A percentile compares a stretch with the other conserved stretches of the same genome.
Conservation (phyloP, 1,140 invertebrate species). For the Pogonomyrmex barbatus region DNA sequence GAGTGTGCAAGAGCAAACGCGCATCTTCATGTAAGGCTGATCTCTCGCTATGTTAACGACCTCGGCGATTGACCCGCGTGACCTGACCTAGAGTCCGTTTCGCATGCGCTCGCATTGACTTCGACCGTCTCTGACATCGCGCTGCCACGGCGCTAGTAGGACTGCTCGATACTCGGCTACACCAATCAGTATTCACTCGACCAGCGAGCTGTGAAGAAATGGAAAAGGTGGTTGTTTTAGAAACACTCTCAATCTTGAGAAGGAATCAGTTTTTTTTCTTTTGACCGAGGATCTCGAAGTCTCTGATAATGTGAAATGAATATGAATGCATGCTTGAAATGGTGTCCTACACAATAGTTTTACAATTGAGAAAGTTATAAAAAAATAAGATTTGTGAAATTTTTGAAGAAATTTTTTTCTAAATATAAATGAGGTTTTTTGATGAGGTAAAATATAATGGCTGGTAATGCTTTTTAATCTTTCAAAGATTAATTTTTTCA, state of each 20-base stretch:
- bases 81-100: conserved; percentile 80
- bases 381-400: conserved; percentile 1
- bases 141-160: conserved; percentile 4
- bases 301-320: not conserved
- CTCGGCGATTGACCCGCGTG: conserved; percentile 80
- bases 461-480: not conserved
- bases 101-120: conserved; percentile 57
- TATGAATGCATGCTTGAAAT: not conserved
- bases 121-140: conserved; percentile 43
- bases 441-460: not conserved
- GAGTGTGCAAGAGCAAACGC: not conserved
- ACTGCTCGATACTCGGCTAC: conserved; percentile 71
- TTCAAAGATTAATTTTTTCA: not conserved
- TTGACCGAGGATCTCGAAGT: not conserved
- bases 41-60: conserved; percentile 78
- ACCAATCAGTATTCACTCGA: conserved; percentile 42
- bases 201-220: conserved; percentile 18
- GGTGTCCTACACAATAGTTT: not conserved
- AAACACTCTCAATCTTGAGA: not conserved
- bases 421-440: conserved; percentile 3
- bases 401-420: not conserved
- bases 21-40: conserved; percentile 19
- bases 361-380: not conserved
- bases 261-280: not conserved
- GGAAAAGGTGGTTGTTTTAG: not conserved